Conservation (phyloP, 2,888 invertebrate species). For the Synergus umbraculus region DNA sequence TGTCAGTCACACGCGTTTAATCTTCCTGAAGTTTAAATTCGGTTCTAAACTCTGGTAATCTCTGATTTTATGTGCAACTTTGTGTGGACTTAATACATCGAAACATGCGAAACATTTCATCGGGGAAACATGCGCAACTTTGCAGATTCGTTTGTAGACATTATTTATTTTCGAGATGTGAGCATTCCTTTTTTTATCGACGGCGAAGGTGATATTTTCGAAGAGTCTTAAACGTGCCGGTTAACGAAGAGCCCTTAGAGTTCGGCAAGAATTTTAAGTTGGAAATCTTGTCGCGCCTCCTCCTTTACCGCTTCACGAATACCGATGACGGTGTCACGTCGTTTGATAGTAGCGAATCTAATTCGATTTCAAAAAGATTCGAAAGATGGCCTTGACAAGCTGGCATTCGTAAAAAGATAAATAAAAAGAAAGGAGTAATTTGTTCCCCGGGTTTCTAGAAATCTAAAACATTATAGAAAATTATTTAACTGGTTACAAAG, state of each 20-base stretch:
- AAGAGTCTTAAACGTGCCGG: conserved; percentile 45
- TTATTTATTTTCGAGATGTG: conserved; percentile 32
- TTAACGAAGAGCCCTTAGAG: conserved; percentile 49
- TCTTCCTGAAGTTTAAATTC: not conserved
- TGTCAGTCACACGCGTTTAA: not conserved
- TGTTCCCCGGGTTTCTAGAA: not conserved
- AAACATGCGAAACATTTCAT: not conserved
- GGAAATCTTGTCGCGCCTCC: conserved; percentile 73
- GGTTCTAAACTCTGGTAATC: too few relatives aligned
- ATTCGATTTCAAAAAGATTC: conserved; percentile 39
- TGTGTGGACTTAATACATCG: not conserved
- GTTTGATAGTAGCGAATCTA: conserved; percentile 47
- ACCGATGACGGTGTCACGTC: conserved; percentile 42
- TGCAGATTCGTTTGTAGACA: conserved; percentile 32
- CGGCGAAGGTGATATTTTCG: conserved; percentile 40
- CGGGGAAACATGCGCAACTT: conserved; percentile 17
- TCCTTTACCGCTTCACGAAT: conserved; percentile 54
- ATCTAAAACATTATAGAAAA: not conserved
- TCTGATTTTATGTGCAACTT: too few relatives aligned
- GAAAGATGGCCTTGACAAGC: not conserved
- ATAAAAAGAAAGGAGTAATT: not conserved
- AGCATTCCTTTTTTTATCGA: conserved; percentile 36
- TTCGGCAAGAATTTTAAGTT: conserved; percentile 72
- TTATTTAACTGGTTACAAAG: not conserved
- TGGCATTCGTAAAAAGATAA: not conserved